Evolutionary conservation across 2,888 invertebrate species (phyloP).

Genomic region (Drosophila austrosaltans): DNA sequence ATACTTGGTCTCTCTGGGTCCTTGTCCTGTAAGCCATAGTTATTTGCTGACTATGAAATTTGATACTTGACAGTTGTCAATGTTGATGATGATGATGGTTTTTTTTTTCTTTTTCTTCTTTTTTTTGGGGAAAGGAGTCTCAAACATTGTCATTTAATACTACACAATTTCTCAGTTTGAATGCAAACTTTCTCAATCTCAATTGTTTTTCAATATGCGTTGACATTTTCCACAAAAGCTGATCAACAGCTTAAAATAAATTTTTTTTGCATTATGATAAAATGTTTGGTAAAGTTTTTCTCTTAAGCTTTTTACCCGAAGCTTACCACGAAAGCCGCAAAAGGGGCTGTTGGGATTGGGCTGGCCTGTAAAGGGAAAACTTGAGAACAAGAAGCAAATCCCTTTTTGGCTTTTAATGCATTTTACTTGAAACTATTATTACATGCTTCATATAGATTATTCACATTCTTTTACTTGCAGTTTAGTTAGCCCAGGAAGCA

Average conservation of each 20-base stretch:
- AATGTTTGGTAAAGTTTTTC: conserved; percentile 54
- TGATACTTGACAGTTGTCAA: conserved; percentile 57
- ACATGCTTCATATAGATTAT: conserved; percentile 72
- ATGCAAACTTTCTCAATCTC: conserved; percentile 32
- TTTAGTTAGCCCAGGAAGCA: conserved; percentile 14
- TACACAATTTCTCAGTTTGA: conserved; percentile 5
- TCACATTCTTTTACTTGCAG: conserved; percentile 66
- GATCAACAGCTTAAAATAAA: conserved; percentile 47
- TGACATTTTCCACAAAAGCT: conserved; percentile 39
- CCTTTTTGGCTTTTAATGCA: conserved; percentile 32
- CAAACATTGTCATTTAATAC: conserved; percentile 29
- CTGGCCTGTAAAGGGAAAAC: conserved; percentile 31
- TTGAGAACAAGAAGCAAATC: conserved; percentile 50
- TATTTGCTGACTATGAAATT: conserved; percentile 66
- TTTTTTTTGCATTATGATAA: conserved; percentile 54
- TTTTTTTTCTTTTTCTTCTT: no score
- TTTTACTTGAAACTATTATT: conserved; percentile 67
- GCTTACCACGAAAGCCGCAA: conserved; percentile 39
- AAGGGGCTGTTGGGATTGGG: not conserved
- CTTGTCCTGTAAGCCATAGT: conserved; percentile 15
- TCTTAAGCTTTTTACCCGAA: conserved; percentile 48
- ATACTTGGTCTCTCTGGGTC: not conserved
- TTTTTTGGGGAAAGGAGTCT: conserved; percentile 7
- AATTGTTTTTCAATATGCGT: conserved; percentile 45
- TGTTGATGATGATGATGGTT: conserved; percentile 37